These are phyloP conservation scores for Torymus tubicola DNA, from an alignment of 2,888 invertebrate species.

Conservation along the genomic window DNA sequence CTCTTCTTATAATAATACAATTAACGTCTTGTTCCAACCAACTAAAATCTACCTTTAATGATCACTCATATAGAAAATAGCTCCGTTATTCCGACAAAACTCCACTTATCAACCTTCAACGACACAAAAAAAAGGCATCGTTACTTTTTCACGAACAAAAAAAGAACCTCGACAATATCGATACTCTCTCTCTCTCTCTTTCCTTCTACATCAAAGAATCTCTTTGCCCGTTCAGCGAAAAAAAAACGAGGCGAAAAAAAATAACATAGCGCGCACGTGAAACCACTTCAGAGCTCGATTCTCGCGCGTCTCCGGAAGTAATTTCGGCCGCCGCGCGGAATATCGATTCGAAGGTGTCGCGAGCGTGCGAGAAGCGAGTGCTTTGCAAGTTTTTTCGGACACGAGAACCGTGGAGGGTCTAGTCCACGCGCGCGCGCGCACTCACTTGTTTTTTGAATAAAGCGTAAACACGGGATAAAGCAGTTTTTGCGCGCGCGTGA, in stretches of 20 bases:
- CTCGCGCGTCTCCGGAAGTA: conserved; percentile 59
- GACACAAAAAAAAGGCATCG: too few species aligned
- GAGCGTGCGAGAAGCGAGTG: not conserved
- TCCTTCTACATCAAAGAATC: conserved; percentile 39
- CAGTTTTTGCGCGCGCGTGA: not conserved
- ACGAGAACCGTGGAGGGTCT: too few species aligned
- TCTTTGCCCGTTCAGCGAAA: not conserved
- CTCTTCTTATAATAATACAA: too few species aligned
- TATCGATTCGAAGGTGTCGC: conserved; percentile 41
- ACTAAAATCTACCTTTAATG: too few species aligned
- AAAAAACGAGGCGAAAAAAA: conserved; percentile 1
- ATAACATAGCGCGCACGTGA: conserved; percentile 27
- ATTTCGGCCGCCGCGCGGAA: conserved; percentile 53
- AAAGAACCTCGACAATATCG: too few species aligned
- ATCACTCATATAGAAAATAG: too few species aligned
- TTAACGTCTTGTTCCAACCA: too few species aligned
- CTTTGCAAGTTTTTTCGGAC: not conserved
- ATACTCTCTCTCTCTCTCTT: not conserved
- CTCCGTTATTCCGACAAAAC: too few species aligned
- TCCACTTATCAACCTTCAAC: too few species aligned
- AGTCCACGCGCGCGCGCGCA: too few species aligned
- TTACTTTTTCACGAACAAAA: too few species aligned
- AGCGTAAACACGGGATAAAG: not conserved
- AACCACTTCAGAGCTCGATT: conserved; percentile 38
- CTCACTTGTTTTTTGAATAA: too few species aligned